Base-by-base conservation (phyloP, 2,797 vertebrate genomes). In the Megaceryle alcyon region DNA sequence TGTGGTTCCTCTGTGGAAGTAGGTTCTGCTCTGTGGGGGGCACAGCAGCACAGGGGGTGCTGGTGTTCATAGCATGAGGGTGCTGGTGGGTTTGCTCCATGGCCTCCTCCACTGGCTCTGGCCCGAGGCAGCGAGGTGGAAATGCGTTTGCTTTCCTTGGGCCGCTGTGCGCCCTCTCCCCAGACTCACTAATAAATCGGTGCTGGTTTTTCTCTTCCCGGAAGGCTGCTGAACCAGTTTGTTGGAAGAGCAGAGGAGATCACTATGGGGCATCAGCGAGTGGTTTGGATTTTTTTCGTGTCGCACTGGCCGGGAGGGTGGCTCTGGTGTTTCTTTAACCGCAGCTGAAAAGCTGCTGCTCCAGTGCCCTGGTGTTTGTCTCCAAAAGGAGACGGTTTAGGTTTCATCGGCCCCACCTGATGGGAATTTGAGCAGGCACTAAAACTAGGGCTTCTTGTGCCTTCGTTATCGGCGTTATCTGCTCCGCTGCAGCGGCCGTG, bases 121-220 rank as follows among this genome's bases (percentile, higher is more conserved):
- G 65, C 4, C 3, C 2, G 49, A 18, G 73, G 65, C 10, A 53
- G 14, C 1, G 5, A 33, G 16, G 12, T 17, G 54, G 48, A 20
- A 49, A 44, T 0, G 2, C 2, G 1, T 13, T 7, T 10, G 53
- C 53, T 86, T 33, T 44, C 26, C 64, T 12, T 4, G 35, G 20
- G 75, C 69, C 33, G 0, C 49, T 8, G 14, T 0, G 1, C 3
- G 3, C 14, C 1, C 57, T 48, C 77, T 26, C 73, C 49, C 64
- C 28, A 4, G 3, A 1, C 63, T 54, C 43, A 0, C 39, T 4
- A 3, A 29, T 2, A 35, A 69, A 81, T n/a, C 61, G 1, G 0
- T 3, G 26, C 46, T n/a, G 54, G 4, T 31, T 64, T 82, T 76
- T 28, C 61, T 60, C 11, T 76, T n/a, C 61, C 60, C 9, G 3